Conservation (phyloP, 2,113 vertebrate species). For the Gopherus flavomarginatus region DNA sequence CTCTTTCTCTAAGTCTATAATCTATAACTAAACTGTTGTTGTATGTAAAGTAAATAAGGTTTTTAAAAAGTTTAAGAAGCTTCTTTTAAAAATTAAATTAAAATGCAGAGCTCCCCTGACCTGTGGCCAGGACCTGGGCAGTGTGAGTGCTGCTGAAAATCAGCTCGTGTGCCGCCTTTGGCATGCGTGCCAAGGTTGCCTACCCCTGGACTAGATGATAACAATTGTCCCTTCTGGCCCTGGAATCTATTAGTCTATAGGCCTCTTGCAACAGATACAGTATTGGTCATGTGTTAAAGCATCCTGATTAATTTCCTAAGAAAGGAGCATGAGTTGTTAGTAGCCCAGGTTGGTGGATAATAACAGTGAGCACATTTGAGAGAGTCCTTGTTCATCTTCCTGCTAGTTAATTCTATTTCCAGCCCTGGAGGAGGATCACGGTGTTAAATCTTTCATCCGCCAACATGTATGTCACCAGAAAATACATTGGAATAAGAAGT, state of each 20-base stretch:
- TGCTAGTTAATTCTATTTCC: neutral
- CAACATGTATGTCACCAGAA: neutral
- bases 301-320: neutral
- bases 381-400: neutral
- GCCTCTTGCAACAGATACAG: neutral
- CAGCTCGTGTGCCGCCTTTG: no score
- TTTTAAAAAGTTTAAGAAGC: no score
- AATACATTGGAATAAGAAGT: neutral
- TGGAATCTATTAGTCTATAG: neutral
- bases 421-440: neutral
- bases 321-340: neutral
- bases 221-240: neutral
- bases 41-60: no score
- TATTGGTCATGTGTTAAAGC: neutral
- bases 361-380: neutral
- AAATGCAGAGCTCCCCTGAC: no score
- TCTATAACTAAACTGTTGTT: no score
- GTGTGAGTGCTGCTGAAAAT: no score
- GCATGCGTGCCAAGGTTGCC: no score
- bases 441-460: neutral
- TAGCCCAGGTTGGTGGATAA: neutral
- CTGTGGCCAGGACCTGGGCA: no score
- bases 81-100: no score
- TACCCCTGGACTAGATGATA: no score
- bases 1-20: no score